These are phyloP conservation scores for Rugalucina vietnamica DNA, from an alignment of 2,888 invertebrate genomes.

Conservation along the genomic window DNA sequence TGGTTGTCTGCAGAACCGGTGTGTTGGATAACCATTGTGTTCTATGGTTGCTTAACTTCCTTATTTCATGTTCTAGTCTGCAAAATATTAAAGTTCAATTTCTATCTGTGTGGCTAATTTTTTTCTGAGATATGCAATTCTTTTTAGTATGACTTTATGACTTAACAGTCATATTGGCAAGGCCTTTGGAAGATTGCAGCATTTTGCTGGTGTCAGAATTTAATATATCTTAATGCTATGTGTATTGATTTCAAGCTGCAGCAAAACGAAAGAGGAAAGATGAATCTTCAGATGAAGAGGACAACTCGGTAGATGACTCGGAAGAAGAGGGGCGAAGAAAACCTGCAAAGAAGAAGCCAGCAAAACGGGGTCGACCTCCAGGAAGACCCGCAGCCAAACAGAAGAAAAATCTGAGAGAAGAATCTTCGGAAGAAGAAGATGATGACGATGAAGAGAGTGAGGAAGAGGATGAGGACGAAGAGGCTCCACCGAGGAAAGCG, in stretches of 20 bases:
- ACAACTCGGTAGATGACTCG: constrained; percentile 22
- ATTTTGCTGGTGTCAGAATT: too few relatives aligned
- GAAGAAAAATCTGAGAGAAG: background rate
- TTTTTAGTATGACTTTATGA: too few relatives aligned
- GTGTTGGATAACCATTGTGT: too few relatives aligned
- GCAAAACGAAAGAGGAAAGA: constrained; percentile 58
- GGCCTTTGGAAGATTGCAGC: too few relatives aligned
- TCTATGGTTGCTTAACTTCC: too few relatives aligned
- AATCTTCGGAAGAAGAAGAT: constrained; percentile 24
- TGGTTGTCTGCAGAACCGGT: too few relatives aligned
- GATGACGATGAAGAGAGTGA: constrained; percentile 24
- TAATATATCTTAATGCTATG: too few relatives aligned
- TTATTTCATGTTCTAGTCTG: too few relatives aligned
- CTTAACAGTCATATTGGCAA: too few relatives aligned
- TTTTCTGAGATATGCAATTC: too few relatives aligned
- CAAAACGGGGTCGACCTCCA: background rate
- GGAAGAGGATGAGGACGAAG: constrained; percentile 51
- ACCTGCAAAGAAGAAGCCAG: constrained; percentile 12
- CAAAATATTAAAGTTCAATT: too few relatives aligned
- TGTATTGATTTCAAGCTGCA: constrained; percentile 42
- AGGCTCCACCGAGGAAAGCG: constrained; percentile 46
- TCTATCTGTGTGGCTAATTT: too few relatives aligned
- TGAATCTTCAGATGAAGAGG: constrained; percentile 47
- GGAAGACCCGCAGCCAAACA: background rate
- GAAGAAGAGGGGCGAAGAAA: constrained; percentile 35